Evolutionary conservation across 2,888 invertebrate species (phyloP).

Genomic region (Diarsia brunnea): DNA sequence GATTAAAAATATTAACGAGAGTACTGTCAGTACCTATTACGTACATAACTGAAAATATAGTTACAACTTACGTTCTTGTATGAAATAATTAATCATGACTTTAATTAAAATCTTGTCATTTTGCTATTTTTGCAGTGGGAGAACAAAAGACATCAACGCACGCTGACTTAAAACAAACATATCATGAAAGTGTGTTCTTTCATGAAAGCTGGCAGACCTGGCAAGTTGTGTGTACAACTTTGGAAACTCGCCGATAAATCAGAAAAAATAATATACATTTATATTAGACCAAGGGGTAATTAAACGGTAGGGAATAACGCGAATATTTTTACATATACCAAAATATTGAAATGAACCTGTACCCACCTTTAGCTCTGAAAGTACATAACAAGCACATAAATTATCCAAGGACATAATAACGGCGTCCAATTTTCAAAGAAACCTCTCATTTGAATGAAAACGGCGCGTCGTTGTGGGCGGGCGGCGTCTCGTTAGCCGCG

Average conservation of each 20-base stretch:
- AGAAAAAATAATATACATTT: not conserved
- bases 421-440: constrained; percentile 83
- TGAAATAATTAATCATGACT: not conserved
- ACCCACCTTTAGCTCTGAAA: constrained; percentile 52
- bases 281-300: not conserved
- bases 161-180: not conserved
- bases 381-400: constrained; percentile 73
- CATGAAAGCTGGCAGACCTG: not conserved
- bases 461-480: constrained; percentile 66
- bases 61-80: not conserved
- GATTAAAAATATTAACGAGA: not conserved
- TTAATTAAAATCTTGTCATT: constrained; percentile 9
- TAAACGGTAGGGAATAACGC: not conserved
- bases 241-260: not conserved
- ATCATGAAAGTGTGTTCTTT: not conserved
- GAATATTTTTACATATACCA: constrained; percentile 2
- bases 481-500: constrained; percentile 72
- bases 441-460: constrained; percentile 76
- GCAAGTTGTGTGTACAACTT: not conserved
- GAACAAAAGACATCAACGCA: constrained; percentile 82
- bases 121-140: constrained; percentile 31
- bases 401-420: constrained; percentile 81
- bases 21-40: too few relatives aligned
- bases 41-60: not conserved
- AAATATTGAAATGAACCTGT: constrained; percentile 17